Percentiles rank a stretch among this genome's conserved stretches.
Conservation (phyloP, 2,888 invertebrate species). For the Drosophila niveifrons region DNA sequence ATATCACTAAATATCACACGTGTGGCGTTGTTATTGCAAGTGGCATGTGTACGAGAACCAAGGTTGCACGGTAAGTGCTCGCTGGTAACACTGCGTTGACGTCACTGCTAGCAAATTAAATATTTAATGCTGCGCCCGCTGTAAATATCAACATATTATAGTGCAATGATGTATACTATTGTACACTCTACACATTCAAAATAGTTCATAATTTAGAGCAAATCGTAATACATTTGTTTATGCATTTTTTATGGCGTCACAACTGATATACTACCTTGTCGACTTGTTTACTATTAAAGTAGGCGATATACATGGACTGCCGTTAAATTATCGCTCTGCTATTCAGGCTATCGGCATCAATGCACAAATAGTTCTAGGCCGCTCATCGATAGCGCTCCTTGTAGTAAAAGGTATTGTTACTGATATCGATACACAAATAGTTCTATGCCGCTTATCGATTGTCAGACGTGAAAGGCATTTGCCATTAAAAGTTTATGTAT, state of each 20-base stretch:
- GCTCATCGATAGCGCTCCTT: neutral
- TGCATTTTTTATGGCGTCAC: neutral
- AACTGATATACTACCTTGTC: conserved; percentile 14
- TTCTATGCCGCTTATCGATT: conserved; percentile 22
- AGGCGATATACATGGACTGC: too few species aligned
- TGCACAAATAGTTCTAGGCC: conserved; percentile 16
- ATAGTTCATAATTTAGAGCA: neutral
- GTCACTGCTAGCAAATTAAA: neutral
- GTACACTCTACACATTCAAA: neutral
- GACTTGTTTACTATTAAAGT: neutral
- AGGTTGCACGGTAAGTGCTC: conserved; percentile 8
- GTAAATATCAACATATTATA: neutral
- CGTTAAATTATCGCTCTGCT: too few species aligned
- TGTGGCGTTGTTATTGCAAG: conserved; percentile 43
- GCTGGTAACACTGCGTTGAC: neutral
- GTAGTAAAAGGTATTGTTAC: conserved; percentile 22
- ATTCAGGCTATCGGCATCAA: neutral
- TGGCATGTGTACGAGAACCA: conserved; percentile 5
- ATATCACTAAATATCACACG: conserved; percentile 58
- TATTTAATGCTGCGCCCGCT: neutral
- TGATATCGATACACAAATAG: conserved; percentile 16
- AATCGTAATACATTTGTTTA: neutral
- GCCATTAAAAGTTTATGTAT: conserved; percentile 16
- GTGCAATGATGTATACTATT: neutral
- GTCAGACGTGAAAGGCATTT: conserved; percentile 28